phyloP scores from a whole-genome alignment of 1,140 invertebrate genomes.

The Alviniconcha marisindica region DNA sequence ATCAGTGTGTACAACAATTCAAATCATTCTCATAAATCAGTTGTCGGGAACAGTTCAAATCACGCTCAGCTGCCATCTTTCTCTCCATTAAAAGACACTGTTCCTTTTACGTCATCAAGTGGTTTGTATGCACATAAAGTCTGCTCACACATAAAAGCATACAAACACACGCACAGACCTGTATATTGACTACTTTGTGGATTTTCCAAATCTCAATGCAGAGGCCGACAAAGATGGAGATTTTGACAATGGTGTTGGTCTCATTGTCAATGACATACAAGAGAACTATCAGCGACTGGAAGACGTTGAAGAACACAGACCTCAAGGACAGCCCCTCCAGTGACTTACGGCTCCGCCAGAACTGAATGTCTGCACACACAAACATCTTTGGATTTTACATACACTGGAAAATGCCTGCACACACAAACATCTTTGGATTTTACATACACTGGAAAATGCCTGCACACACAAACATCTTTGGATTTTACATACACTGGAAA shows the following conservation, averaged over 20 bases:
- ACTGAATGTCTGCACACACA: constrained; percentile 93
- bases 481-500: no score
- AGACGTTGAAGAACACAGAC: constrained; percentile 99
- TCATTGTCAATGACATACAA: constrained; percentile 99
- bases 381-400: no score
- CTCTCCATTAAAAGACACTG: no score
- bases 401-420: constrained; percentile 94
- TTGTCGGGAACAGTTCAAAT: no score
- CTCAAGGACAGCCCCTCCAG: constrained; percentile 97
- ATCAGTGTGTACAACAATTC: no score
- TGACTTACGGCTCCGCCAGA: constrained; percentile 98
- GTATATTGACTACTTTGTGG: constrained; percentile 88
- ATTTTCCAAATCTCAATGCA: constrained; percentile 99
- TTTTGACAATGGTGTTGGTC: constrained; percentile 95
- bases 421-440: no score
- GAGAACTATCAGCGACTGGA: constrained; percentile 96
- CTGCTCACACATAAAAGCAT: background rate
- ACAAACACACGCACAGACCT: constrained; percentile 44
- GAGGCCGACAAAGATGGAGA: constrained; percentile 90
- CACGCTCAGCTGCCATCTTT: no score
- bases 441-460: no score
- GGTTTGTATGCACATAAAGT: no score
- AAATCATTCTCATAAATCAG: no score
- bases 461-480: constrained; percentile 77
- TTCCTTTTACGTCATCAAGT: no score